A percentile compares a stretch with the other conserved stretches of the same genome.
These are phyloP conservation scores for Brachionus calyciflorus DNA, from an alignment of 1,140 invertebrate genomes.

Conservation along the genomic window DNA sequence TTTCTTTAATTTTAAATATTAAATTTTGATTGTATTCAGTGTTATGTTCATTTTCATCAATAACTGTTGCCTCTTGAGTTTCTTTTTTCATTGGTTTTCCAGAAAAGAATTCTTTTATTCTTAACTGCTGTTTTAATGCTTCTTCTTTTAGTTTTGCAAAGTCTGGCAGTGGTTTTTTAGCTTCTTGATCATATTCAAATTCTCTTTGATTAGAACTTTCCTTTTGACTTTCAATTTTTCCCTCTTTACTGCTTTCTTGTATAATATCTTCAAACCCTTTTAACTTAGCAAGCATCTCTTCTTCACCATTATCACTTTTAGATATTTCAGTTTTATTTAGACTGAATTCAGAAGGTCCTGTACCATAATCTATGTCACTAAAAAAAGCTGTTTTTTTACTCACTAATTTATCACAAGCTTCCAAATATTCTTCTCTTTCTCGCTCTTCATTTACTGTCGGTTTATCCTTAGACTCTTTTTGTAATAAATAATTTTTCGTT, in stretches of 20 bases:
- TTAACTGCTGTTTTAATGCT: constrained; percentile 5
- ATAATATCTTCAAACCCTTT: constrained; percentile 25
- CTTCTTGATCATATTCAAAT: constrained; percentile 47
- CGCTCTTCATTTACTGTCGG: not conserved
- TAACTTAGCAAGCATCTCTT: constrained; percentile 47
- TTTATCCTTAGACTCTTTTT: not conserved
- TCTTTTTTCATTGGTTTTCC: not conserved
- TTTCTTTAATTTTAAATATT: constrained; percentile 37
- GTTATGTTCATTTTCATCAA: not conserved
- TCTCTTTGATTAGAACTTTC: constrained; percentile 19
- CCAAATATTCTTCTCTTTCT: constrained; percentile 31
- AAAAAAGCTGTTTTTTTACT: not conserved
- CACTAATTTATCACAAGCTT: constrained; percentile 16
- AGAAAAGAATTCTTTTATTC: constrained; percentile 26
- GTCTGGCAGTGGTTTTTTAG: constrained; percentile 43
- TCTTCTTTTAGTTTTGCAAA: constrained; percentile 10
- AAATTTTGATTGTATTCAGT: constrained; percentile 16
- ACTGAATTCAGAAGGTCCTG: not conserved
- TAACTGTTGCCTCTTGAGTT: not conserved
- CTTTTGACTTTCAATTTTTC: not conserved
- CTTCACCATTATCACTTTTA: constrained; percentile 47
- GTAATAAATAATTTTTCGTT: constrained; percentile 8
- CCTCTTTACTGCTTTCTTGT: constrained; percentile 15
- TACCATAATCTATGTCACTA: not conserved
- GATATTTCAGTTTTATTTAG: not conserved